Percentiles rank a stretch among this genome's conserved stretches.
phyloP scores from a whole-genome alignment of 2,888 invertebrate species.

The Hypercompe scribonia region DNA sequence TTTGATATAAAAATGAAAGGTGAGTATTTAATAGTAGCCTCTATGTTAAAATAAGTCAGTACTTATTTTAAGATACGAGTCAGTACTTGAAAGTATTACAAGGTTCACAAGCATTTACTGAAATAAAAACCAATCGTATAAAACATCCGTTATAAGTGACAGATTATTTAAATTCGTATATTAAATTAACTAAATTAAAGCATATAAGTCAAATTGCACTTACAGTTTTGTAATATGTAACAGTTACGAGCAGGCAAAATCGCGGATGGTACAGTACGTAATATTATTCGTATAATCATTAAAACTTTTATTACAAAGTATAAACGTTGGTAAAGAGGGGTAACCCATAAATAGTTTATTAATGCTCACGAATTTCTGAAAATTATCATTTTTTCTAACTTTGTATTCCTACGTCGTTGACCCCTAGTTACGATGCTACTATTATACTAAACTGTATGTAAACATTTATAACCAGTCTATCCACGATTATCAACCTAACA shows the following conservation, averaged over 20 bases:
- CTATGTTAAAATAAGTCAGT: too few species aligned
- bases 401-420: constrained; percentile 37
- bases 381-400: constrained; percentile 24
- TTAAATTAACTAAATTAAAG: too few species aligned
- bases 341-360: constrained; percentile 16
- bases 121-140: background rate
- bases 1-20: background rate
- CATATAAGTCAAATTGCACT: too few species aligned
- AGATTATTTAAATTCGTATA: too few species aligned
- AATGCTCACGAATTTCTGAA: constrained; percentile 33
- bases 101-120: background rate
- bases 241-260: background rate
- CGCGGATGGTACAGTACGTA: background rate
- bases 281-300: background rate
- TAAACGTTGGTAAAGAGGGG: background rate
- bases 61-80: too few species aligned
- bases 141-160: background rate
- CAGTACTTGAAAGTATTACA: too few species aligned
- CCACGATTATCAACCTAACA: constrained; percentile 48
- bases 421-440: constrained; percentile 25
- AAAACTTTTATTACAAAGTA: too few species aligned
- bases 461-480: constrained; percentile 42
- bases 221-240: too few species aligned
- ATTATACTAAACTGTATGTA: constrained; percentile 31
- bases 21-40: background rate